These are phyloP conservation scores for Pogonomyrmex barbatus DNA, from an alignment of 1,140 invertebrate genomes.

Conservation along the genomic window DNA sequence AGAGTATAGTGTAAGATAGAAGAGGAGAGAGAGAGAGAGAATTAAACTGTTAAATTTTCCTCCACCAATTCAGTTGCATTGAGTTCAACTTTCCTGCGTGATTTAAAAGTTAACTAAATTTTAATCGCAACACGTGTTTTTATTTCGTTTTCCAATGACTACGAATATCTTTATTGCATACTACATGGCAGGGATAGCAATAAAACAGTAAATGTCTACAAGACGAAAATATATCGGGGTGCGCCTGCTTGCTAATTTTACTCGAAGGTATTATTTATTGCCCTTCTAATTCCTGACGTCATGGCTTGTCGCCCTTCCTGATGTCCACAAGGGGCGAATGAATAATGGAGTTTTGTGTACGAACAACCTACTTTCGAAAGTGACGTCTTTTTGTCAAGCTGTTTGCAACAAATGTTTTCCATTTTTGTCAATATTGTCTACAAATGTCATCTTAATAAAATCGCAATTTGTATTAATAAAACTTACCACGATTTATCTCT, in stretches of 20 bases:
- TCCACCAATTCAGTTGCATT: not conserved
- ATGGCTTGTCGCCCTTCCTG: conserved; percentile 27
- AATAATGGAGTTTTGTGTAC: conserved; percentile 56
- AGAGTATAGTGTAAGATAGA: too few species aligned
- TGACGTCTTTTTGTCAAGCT: conserved; percentile 27
- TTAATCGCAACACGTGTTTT: not conserved
- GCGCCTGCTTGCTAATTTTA: not conserved
- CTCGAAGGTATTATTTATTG: conserved; percentile 30
- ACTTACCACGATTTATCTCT: not conserved
- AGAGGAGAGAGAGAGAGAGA: not conserved
- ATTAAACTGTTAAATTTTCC: conserved; percentile 3
- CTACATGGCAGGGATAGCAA: not conserved
- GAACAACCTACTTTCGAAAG: conserved; percentile 61
- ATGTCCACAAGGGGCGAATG: conserved; percentile 19
- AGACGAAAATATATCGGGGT: conserved; percentile 7
- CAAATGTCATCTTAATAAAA: conserved; percentile 32
- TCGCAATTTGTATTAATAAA: conserved; percentile 23
- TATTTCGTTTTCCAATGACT: not conserved
- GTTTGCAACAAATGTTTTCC: not conserved
- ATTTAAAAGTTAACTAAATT: not conserved
- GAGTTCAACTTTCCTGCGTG: not conserved
- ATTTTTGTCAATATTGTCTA: conserved; percentile 31
- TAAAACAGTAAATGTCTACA: conserved; percentile 11
- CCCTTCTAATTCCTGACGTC: conserved; percentile 26
- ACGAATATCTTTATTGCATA: not conserved